A percentile compares a stretch with the other conserved stretches of the same genome.
phyloP scores from a whole-genome alignment of 2,797 vertebrate species.

The Spea hammondii region DNA sequence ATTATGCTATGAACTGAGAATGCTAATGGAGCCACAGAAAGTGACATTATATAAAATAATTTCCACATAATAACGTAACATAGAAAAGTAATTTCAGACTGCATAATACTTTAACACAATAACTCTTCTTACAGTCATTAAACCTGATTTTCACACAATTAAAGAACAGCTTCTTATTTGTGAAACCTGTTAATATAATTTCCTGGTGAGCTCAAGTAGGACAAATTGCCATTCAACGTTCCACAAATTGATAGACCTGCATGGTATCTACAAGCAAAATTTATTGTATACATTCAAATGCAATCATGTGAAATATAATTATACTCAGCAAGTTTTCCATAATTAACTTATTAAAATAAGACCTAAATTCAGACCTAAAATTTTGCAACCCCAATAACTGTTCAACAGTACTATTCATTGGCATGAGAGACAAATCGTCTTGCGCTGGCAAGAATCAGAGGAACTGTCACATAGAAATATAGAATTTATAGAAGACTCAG shows the following conservation, averaged over 20 bases:
- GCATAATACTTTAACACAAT: slow-evolving; percentile 55
- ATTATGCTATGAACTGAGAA: slow-evolving; percentile 44
- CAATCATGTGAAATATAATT: background rate
- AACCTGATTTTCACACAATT: slow-evolving; percentile 48
- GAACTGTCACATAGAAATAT: too few species aligned
- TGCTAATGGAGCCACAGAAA: slow-evolving; percentile 47
- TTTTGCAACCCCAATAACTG: too few species aligned
- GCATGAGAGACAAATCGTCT: too few species aligned
- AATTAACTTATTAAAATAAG: background rate
- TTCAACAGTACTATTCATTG: too few species aligned
- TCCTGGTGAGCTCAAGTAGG: slow-evolving; percentile 53
- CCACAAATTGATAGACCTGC: slow-evolving; percentile 32
- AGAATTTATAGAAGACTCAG: too few species aligned
- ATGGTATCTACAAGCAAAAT: slow-evolving; percentile 23
- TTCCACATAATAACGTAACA: slow-evolving; percentile 52
- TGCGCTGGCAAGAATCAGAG: too few species aligned
- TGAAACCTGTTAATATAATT: slow-evolving; percentile 44
- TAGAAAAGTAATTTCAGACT: slow-evolving; percentile 46
- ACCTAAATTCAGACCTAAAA: background rate
- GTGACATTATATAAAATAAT: slow-evolving; percentile 27
- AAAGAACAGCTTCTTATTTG: slow-evolving; percentile 55
- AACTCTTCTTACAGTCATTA: slow-evolving; percentile 55
- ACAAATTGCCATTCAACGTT: slow-evolving; percentile 49
- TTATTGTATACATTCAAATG: background rate
- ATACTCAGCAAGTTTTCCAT: background rate